A percentile compares a stretch with the other conserved stretches of the same genome.
phyloP scores from a whole-genome alignment of 2,888 invertebrate species.

The Vannuccia rotundouncinata region DNA sequence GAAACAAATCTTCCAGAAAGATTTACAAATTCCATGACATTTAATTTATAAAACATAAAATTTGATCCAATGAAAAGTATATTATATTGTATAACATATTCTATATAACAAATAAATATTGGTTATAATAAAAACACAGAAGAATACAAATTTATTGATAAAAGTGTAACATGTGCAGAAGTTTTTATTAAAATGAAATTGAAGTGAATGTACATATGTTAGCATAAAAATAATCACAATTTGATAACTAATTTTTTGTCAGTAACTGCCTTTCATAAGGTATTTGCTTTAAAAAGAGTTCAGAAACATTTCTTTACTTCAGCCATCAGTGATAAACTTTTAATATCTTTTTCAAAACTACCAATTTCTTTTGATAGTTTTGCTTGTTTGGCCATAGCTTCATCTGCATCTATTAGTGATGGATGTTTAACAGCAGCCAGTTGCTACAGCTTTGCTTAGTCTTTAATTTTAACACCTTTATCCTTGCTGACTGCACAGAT shows the following conservation, averaged over 20 bases:
- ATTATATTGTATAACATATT: too few relatives aligned
- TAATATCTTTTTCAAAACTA: not conserved
- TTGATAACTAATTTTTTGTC: not conserved
- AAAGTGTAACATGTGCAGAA: not conserved
- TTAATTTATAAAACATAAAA: conserved; percentile 1
- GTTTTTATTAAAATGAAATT: not conserved
- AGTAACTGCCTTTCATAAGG: not conserved
- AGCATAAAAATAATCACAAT: not conserved
- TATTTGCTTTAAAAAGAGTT: conserved; percentile 1
- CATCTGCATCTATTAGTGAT: not conserved
- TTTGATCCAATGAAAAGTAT: not conserved
- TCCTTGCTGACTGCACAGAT: not conserved
- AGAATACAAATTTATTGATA: not conserved
- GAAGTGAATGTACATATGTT: not conserved
- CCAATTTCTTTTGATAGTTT: not conserved
- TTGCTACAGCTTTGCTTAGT: not conserved
- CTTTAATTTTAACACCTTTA: not conserved
- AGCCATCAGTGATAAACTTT: not conserved
- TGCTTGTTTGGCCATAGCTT: not conserved
- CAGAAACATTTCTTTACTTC: not conserved
- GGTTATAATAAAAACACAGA: not conserved
- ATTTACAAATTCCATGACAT: conserved; percentile 8
- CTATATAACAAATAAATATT: not conserved
- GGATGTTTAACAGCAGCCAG: not conserved
- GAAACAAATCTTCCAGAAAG: conserved; percentile 8